Base-by-base conservation (phyloP, 2,113 vertebrate genomes). In the Rhinichthys klamathensis region DNA sequence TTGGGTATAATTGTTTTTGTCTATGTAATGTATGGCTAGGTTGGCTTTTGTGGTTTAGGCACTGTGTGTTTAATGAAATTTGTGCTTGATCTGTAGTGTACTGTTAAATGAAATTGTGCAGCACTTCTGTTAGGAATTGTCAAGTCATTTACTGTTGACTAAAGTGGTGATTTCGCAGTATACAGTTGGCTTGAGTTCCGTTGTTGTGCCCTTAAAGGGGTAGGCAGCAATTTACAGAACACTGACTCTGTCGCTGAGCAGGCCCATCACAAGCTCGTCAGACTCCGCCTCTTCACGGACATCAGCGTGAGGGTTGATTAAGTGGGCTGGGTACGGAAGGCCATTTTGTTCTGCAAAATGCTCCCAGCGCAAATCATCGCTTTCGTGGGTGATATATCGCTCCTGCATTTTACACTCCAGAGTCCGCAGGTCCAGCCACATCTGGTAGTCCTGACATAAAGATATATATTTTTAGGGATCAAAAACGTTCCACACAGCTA, bases 351-450 rank as follows among this genome's bases (percentile, higher is more conserved):
- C 94, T 6, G 98, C 97, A 32, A 96, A 97, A 90, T 95, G 95
- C 25, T 96, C 94, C 98, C 98, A 99, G 88, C 98, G 96, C 2
- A 94, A 92, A 91, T 99, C 98, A 54, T 99, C 97, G 0, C 97
- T 99, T 93, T 99, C 97, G 2, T 99, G 98, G 83, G 98, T 99
- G 89, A 99, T 97, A 89, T 99, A 99, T 90, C 98, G 97, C 90
- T 99, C 96, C 27, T 94, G 95, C 85, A 96, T 96, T 84, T 96
- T 97, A 83, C 95, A 94, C 92, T 99, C 98, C 78, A 99, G 94
- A 87, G 95, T 96, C 13, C 98, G 94, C 90, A 99, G 95, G 91
- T 99, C 98, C 93, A 98, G 85, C 97, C 98, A 99, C 88, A 97
- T 98, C 90, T 99, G 97, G 89, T 97, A 99, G 93, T 99, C 98